Evolutionary conservation across 1,140 invertebrate genomes (phyloP).

Genomic region (Sweltsa coloradensis): DNA sequence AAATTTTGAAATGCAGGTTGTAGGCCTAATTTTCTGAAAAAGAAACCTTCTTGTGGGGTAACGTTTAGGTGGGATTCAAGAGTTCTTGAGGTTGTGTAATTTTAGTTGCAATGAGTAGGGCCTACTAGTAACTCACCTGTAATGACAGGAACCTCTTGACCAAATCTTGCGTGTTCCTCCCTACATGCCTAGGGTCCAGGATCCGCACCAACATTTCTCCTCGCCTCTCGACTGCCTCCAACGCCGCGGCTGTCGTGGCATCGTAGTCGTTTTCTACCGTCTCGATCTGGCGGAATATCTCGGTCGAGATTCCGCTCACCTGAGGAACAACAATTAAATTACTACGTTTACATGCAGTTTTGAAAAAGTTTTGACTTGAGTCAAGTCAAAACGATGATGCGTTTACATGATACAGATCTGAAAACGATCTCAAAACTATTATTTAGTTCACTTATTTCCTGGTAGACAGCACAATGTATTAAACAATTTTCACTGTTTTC

Average conservation of each 20-base stretch:
- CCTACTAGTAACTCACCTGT: slow-evolving; percentile 49
- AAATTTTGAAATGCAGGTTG: no score
- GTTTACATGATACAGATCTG: not conserved
- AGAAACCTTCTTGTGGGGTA: no score
- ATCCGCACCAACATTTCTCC: slow-evolving; percentile 91
- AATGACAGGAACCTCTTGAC: slow-evolving; percentile 67
- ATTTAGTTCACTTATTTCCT: not conserved
- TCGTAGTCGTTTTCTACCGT: slow-evolving; percentile 91
- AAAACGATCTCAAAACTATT: not conserved
- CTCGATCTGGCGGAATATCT: slow-evolving; percentile 93
- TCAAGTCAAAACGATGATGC: not conserved
- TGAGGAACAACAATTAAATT: slow-evolving; percentile 30
- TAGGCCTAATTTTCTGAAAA: no score
- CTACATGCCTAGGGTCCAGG: slow-evolving; percentile 73
- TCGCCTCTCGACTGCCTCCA: slow-evolving; percentile 79
- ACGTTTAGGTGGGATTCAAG: no score
- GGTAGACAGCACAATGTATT: not conserved
- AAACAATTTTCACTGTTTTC: not conserved
- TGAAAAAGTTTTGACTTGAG: not conserved
- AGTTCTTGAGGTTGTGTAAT: not conserved
- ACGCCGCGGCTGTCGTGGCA: slow-evolving; percentile 74
- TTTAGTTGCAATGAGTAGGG: not conserved
- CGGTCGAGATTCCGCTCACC: slow-evolving; percentile 87
- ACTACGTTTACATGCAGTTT: slow-evolving; percentile 9
- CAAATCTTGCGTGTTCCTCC: slow-evolving; percentile 65